Evolutionary conservation across 1,140 invertebrate genomes (phyloP).

Genomic region (Drosophila bifasciata): DNA sequence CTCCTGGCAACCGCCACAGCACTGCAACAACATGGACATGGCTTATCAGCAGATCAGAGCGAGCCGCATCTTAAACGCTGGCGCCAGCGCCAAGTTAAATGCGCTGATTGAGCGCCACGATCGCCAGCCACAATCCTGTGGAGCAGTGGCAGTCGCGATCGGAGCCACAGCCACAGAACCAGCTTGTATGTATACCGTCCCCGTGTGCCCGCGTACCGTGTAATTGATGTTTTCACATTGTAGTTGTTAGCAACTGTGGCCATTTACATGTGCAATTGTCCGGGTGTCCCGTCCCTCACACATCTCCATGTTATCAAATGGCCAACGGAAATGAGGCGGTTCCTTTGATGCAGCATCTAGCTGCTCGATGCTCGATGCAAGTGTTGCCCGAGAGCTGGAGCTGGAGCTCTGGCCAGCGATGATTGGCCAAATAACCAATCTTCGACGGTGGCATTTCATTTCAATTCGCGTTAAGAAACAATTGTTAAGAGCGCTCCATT

Average conservation of each 20-base stretch:
- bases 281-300: constrained; percentile 59
- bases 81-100: constrained; percentile 79
- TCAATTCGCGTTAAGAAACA: constrained; percentile 79
- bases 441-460: constrained; percentile 77
- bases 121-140: constrained; percentile 48
- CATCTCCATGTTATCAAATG: constrained; percentile 46
- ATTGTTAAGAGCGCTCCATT: constrained; percentile 60
- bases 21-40: constrained; percentile 62
- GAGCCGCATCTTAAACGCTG: constrained; percentile 83
- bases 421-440: constrained; percentile 68
- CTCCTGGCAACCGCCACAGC: constrained; percentile 28
- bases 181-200: background rate
- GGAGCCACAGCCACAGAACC: background rate
- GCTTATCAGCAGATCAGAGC: constrained; percentile 83
- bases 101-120: constrained; percentile 78
- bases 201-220: constrained; percentile 16
- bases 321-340: constrained; percentile 69
- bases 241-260: constrained; percentile 75
- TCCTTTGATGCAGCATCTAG: constrained; percentile 49
- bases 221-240: constrained; percentile 82
- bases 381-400: constrained; percentile 23
- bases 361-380: constrained; percentile 31
- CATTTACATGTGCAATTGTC: constrained; percentile 76
- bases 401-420: constrained; percentile 21
- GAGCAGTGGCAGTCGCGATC: constrained; percentile 32